A percentile compares a stretch with the other conserved stretches of the same genome.
phyloP scores from a whole-genome alignment of 2,888 invertebrate species.

The Erannis defoliaria region DNA sequence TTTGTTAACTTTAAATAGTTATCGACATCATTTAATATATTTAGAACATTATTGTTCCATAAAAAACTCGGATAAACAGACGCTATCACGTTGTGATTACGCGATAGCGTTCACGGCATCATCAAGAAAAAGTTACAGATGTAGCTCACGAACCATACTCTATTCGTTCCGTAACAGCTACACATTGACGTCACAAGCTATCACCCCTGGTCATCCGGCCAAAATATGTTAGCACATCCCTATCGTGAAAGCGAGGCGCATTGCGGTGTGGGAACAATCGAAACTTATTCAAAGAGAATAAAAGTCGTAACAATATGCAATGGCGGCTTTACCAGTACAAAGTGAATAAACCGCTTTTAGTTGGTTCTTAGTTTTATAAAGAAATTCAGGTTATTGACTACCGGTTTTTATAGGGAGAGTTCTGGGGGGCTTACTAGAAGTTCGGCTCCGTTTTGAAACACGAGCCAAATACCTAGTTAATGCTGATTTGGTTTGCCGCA shows the following conservation, averaged over 20 bases:
- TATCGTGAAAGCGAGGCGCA: slow-evolving; percentile 51
- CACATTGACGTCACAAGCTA: neutral
- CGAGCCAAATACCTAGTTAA: neutral
- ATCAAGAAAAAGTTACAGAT: no score
- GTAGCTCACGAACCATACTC: no score
- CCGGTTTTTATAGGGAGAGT: slow-evolving; percentile 16
- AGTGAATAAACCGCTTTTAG: slow-evolving; percentile 35
- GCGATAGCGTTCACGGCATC: no score
- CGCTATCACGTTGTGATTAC: no score
- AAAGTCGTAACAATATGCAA: slow-evolving; percentile 71
- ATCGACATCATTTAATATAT: no score
- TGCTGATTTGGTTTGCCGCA: no score
- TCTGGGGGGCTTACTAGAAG: neutral
- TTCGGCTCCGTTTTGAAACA: neutral
- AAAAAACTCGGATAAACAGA: no score
- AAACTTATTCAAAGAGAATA: slow-evolving; percentile 66
- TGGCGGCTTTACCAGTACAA: slow-evolving; percentile 50
- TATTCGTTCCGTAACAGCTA: no score
- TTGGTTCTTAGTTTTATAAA: slow-evolving; percentile 32
- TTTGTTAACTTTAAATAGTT: no score
- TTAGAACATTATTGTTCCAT: no score
- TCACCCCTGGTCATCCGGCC: neutral
- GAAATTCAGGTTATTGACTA: slow-evolving; percentile 28
- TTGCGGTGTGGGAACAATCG: slow-evolving; percentile 73
- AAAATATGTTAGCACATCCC: slow-evolving; percentile 9